These are phyloP conservation scores for Aix galericulata DNA, from an alignment of 2,113 vertebrate species.

Conservation along the genomic window DNA sequence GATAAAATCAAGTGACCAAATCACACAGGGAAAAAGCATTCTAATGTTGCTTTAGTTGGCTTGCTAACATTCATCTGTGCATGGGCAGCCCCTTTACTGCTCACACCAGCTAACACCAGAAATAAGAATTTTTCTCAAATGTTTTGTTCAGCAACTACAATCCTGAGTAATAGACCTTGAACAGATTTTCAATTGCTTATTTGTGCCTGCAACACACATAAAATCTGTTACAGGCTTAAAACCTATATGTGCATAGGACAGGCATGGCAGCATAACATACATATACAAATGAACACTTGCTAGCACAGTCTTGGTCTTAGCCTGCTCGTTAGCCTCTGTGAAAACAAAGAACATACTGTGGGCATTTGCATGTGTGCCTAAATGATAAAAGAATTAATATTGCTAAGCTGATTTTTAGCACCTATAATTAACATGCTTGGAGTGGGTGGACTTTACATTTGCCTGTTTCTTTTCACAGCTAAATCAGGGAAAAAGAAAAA, in stretches of 20 bases:
- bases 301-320: background rate
- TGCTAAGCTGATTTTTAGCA: background rate
- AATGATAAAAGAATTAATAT: background rate
- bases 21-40: background rate
- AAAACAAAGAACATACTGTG: background rate
- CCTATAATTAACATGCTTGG: constrained; percentile 15
- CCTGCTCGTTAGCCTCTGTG: background rate
- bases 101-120: background rate
- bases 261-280: background rate
- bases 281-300: background rate
- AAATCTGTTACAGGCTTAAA: background rate
- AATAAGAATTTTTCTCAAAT: background rate
- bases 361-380: constrained; percentile 1
- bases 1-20: background rate
- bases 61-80: background rate
- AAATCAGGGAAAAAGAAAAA: background rate
- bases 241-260: background rate
- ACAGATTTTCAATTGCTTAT: background rate
- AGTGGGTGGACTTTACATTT: constrained; percentile 10
- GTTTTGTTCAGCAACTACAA: background rate
- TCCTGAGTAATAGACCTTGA: background rate
- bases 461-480: background rate
- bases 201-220: background rate
- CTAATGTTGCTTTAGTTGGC: background rate
- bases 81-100: background rate